Conservation (phyloP, 2,888 invertebrate species). For the Spodoptera exigua region DNA sequence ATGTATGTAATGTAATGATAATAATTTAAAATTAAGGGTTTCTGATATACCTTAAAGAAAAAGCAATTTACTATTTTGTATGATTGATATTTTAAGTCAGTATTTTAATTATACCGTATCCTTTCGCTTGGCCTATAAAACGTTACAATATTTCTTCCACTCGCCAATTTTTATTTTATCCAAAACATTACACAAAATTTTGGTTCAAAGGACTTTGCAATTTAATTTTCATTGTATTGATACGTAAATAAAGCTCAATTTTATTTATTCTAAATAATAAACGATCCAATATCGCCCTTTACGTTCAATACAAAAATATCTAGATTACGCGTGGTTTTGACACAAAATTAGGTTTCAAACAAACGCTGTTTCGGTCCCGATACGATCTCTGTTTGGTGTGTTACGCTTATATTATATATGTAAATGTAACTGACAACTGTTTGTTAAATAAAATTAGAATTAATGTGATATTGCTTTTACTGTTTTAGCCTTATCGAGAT, state of each 20-base stretch:
- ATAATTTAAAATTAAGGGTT: too few relatives aligned
- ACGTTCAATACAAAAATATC: slow-evolving; percentile 33
- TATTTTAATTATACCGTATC: too few relatives aligned
- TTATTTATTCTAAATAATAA: slow-evolving; percentile 15
- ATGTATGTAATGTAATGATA: too few relatives aligned
- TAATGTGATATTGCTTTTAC: background rate
- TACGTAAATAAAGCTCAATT: slow-evolving; percentile 26
- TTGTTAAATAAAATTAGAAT: background rate
- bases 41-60: too few relatives aligned
- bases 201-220: background rate
- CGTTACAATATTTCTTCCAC: too few relatives aligned
- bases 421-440: background rate
- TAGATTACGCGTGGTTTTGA: slow-evolving; percentile 21
- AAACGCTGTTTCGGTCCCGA: slow-evolving; percentile 21
- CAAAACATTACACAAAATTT: too few relatives aligned
- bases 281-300: slow-evolving; percentile 18
- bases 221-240: slow-evolving; percentile 16
- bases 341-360: slow-evolving; percentile 35
- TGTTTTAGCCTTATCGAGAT: too few relatives aligned
- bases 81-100: too few relatives aligned
- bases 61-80: too few relatives aligned
- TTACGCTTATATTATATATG: background rate
- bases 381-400: slow-evolving; percentile 17
- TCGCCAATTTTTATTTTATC: too few relatives aligned
- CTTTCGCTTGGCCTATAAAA: too few relatives aligned